Evolutionary conservation across 2,113 vertebrate species (phyloP).

Genomic region (Oncorhynchus masou): DNA sequence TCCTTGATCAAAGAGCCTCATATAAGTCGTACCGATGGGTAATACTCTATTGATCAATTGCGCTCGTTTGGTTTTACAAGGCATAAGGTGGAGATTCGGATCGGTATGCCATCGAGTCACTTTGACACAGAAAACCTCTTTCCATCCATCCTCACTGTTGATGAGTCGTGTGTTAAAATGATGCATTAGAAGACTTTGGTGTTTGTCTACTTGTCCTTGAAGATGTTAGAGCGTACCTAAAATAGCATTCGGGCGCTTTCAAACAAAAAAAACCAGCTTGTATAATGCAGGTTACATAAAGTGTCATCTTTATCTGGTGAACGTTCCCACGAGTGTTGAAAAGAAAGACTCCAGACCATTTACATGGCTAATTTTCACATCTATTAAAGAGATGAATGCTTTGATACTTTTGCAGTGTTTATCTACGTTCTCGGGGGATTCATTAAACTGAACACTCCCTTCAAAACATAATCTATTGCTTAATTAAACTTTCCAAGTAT

Average conservation of each 20-base stretch:
- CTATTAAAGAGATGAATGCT: conserved; percentile 97
- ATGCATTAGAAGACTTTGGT: conserved; percentile 44
- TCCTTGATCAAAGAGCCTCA: conserved; percentile 24
- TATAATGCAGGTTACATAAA: conserved; percentile 72
- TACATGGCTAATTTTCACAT: conserved; percentile 92
- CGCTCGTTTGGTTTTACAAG: background rate
- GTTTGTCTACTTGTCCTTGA: conserved; percentile 70
- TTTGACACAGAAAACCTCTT: conserved; percentile 13
- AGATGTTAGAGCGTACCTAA: conserved; percentile 47
- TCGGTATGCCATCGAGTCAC: background rate
- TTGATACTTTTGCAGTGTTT: conserved; percentile 95
- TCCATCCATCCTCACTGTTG: conserved; percentile 13
- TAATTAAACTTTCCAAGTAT: conserved; percentile 98
- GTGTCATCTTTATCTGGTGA: conserved; percentile 73
- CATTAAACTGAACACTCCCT: conserved; percentile 94
- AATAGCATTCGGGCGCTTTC: conserved; percentile 52
- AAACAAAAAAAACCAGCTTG: conserved; percentile 43
- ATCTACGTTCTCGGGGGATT: conserved; percentile 91
- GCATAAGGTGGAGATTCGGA: background rate
- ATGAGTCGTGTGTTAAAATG: conserved; percentile 39
- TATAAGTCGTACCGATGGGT: background rate
- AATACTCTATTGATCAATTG: background rate
- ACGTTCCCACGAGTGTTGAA: conserved; percentile 77
- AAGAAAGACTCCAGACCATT: conserved; percentile 83
- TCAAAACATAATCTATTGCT: conserved; percentile 99